Base-by-base conservation (phyloP, 2,113 vertebrate species). In the Rhinoptilus africanus region DNA sequence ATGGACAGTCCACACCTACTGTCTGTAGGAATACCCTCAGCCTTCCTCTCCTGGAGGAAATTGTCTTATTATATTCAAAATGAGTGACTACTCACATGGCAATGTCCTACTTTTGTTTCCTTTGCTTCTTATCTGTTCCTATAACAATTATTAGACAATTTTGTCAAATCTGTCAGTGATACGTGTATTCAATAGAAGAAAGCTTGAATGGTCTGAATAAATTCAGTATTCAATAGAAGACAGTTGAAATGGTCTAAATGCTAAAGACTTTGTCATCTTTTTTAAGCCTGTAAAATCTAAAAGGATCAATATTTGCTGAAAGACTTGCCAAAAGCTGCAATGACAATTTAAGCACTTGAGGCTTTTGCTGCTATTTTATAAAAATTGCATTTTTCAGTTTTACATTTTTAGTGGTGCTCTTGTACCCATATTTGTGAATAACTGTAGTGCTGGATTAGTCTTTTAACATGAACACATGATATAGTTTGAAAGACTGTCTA, bases 271-370 rank as follows among this genome's bases (percentile, higher is more conserved):
- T 93, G 57, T 82, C 76, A 60, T 89, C 56, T 86, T 94, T 89
- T 96, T 93, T 37, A 92, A 93, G 60, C 37, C 39, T 96, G 63
- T 94, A 75, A 96, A 97, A 93, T 87, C n/a, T 67, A 76, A 91
- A 91, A 87, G 81, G 60, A 56, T 94, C 75, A 69, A 41, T 83
- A 93, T 96, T 97, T 92, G 54, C 57, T 88, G 87, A 78, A 97
- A 69, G 80, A 92, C 85, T 97, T 91, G 85, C 45, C 89, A 93
- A 75, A 97, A 82, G n/a, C 88, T 96, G 73, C 92, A 86, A 82
- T 95, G 74, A 86, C 76, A 95, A 54, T 75, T 90, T 92, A 32
- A 94, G 23, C 72, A 59, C 39, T 75, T 59, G 81, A 51, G 21
- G 37, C 17, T 96, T 87, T 74, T 95, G 43, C 71, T 95, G 54